Conservation (phyloP, 2,113 vertebrate species). For the Chionomys nivalis region DNA sequence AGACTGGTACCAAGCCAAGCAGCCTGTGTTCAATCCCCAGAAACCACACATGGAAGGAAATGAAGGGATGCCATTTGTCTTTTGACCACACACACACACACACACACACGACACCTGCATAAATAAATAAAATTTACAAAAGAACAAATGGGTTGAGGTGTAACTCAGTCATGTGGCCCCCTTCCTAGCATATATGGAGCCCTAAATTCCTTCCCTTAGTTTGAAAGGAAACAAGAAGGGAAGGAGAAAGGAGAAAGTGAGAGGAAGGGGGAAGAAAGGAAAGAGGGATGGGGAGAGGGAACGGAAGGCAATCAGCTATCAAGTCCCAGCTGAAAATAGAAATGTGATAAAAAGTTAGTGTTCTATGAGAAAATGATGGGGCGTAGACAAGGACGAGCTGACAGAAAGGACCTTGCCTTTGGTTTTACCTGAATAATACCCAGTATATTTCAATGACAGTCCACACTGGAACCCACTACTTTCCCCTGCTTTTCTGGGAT, state of each 20-base stretch:
- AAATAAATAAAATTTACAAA: background rate
- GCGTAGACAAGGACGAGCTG: background rate
- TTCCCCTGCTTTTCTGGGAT: background rate
- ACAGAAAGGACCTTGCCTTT: constrained; percentile 6
- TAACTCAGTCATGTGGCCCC: background rate
- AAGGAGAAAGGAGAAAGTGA: background rate
- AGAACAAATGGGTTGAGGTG: background rate
- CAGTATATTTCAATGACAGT: background rate
- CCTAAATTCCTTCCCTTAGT: background rate
- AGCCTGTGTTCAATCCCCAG: background rate
- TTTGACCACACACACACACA: background rate
- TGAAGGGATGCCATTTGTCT: background rate
- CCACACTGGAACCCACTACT: background rate
- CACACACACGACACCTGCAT: background rate
- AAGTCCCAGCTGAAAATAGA: background rate
- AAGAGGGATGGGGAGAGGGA: background rate
- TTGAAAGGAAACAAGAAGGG: background rate
- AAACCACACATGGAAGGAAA: background rate
- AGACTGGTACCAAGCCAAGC: too few relatives aligned
- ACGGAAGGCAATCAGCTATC: background rate
- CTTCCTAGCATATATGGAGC: background rate
- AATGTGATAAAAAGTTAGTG: background rate
- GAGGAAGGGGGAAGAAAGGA: too few relatives aligned
- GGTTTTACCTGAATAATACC: background rate
- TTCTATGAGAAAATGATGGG: background rate